Evolutionary conservation across 2,888 invertebrate genomes (phyloP).

Genomic region (Cantharis lateralis): DNA sequence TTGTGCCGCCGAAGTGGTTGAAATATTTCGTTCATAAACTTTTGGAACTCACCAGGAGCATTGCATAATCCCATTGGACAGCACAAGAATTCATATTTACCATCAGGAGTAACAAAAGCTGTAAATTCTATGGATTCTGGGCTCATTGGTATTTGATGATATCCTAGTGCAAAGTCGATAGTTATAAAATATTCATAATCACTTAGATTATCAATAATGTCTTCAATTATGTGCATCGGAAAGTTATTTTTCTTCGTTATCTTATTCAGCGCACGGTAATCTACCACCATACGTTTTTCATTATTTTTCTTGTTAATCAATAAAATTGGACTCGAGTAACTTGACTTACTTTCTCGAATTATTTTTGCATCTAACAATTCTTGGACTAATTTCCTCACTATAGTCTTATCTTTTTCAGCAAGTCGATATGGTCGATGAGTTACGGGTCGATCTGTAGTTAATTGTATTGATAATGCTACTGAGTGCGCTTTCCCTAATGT

Average conservation of each 20-base stretch:
- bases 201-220: background rate
- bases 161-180: background rate
- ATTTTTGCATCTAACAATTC: background rate
- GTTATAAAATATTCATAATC: background rate
- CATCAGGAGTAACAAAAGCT: background rate
- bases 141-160: background rate
- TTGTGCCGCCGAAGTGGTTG: background rate
- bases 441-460: background rate
- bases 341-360: background rate
- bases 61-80: background rate
- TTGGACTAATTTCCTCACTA: background rate
- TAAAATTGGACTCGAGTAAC: background rate
- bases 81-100: background rate
- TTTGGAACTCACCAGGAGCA: background rate
- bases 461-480: background rate
- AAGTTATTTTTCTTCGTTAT: background rate
- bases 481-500: background rate
- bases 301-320: background rate
- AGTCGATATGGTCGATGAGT: background rate
- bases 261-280: background rate
- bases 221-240: slow-evolving; percentile 7
- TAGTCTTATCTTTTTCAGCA: background rate
- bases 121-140: background rate
- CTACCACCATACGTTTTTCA: background rate
- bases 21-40: background rate